Conservation (phyloP, 1,140 invertebrate species). For the Acyrthosiphon pisum region DNA sequence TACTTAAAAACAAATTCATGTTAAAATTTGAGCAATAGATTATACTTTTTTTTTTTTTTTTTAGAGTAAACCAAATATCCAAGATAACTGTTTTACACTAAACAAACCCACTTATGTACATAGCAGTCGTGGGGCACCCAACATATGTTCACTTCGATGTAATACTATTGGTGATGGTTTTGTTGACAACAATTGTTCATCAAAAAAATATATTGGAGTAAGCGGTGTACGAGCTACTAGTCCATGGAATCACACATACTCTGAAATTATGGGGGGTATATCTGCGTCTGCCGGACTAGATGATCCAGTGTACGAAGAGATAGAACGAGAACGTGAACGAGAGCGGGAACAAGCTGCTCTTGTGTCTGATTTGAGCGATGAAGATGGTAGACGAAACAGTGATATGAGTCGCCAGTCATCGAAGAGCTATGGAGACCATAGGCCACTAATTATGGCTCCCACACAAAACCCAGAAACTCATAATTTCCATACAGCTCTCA, state of each 20-base stretch:
- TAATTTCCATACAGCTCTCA: constrained; percentile 61
- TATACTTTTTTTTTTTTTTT: not conserved
- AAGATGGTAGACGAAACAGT: constrained; percentile 76
- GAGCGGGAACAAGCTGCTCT: constrained; percentile 68
- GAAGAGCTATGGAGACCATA: constrained; percentile 80
- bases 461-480: constrained; percentile 70
- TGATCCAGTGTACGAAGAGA: constrained; percentile 83
- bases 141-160: constrained; percentile 34
- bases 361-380: constrained; percentile 81
- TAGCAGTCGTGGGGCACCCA: constrained; percentile 31
- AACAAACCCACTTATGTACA: constrained; percentile 47
- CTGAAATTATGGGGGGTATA: constrained; percentile 67
- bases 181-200: constrained; percentile 39
- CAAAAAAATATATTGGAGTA: constrained; percentile 36
- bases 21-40: not conserved
- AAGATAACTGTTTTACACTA: constrained; percentile 51
- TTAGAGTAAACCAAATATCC: constrained; percentile 46
- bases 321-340: constrained; percentile 67
- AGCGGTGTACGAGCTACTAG: constrained; percentile 60
- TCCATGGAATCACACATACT: constrained; percentile 70
- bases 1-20: not conserved
- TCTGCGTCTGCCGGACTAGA: constrained; percentile 65
- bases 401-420: constrained; percentile 79
- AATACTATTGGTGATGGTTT: constrained; percentile 52
- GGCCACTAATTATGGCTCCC: constrained; percentile 69